Percentiles rank a stretch among this genome's conserved stretches.
Evolutionary conservation across 2,113 vertebrate genomes (phyloP).

Genomic region (Semnornis frantzii): DNA sequence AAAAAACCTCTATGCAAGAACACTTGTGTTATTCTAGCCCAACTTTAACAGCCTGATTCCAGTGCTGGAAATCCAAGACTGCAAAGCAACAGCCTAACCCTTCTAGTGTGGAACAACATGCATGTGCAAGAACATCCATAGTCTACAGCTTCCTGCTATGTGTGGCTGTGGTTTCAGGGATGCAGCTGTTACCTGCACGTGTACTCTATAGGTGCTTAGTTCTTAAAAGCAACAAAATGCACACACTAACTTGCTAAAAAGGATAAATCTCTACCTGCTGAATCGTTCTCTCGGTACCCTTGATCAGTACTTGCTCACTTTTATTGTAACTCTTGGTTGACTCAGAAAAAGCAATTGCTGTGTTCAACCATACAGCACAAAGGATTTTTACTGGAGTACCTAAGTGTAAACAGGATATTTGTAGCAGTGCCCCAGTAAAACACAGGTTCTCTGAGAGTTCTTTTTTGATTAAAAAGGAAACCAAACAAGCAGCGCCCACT

Average conservation of each 20-base stretch:
- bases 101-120: background rate
- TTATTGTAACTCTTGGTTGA: background rate
- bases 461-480: too few relatives aligned
- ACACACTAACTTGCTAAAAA: background rate
- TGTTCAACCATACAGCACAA: background rate
- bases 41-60: background rate
- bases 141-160: background rate
- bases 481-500: accelerated
- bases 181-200: accelerated
- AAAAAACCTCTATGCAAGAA: background rate
- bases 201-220: accelerated
- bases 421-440: background rate
- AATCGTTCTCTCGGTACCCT: background rate
- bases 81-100: background rate
- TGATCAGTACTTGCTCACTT: accelerated
- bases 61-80: background rate
- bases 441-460: accelerated
- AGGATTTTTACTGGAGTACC: background rate
- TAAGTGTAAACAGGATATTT: accelerated
- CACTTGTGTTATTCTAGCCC: too few relatives aligned
- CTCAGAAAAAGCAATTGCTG: background rate
- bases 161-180: background rate
- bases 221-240: background rate
- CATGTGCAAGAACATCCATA: accelerated
- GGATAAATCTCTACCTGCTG: background rate